Evolutionary conservation across 2,113 vertebrate species (phyloP).

Genomic region (Suricata suricatta): DNA sequence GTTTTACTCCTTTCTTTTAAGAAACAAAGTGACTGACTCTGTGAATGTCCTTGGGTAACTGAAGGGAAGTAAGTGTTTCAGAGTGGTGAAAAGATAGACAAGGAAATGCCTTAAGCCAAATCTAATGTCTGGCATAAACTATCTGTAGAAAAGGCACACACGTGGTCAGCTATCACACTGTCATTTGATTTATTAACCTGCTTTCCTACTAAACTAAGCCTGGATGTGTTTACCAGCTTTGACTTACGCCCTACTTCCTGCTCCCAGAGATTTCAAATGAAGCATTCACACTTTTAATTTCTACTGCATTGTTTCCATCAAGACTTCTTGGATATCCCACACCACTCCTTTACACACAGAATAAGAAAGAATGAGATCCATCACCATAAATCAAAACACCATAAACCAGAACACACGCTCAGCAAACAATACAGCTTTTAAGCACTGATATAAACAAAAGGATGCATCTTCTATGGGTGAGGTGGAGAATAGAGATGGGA

Average conservation of each 20-base stretch:
- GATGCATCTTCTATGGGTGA: neutral
- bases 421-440: neutral
- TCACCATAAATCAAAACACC: neutral
- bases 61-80: neutral
- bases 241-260: neutral
- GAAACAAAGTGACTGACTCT: neutral
- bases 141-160: neutral
- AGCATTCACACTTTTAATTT: neutral
- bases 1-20: constrained; percentile 37
- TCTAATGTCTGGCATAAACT: constrained; percentile 7
- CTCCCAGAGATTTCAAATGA: neutral
- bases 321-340: neutral
- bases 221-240: neutral
- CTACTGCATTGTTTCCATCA: neutral
- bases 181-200: neutral
- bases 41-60: neutral
- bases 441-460: neutral
- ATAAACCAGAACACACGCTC: neutral
- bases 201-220: neutral
- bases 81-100: neutral
- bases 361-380: neutral
- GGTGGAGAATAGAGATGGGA: neutral
- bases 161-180: neutral
- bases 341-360: neutral
- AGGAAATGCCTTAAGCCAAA: neutral